Base-by-base conservation (phyloP, 2,113 vertebrate genomes). In the Mastomys coucha region DNA sequence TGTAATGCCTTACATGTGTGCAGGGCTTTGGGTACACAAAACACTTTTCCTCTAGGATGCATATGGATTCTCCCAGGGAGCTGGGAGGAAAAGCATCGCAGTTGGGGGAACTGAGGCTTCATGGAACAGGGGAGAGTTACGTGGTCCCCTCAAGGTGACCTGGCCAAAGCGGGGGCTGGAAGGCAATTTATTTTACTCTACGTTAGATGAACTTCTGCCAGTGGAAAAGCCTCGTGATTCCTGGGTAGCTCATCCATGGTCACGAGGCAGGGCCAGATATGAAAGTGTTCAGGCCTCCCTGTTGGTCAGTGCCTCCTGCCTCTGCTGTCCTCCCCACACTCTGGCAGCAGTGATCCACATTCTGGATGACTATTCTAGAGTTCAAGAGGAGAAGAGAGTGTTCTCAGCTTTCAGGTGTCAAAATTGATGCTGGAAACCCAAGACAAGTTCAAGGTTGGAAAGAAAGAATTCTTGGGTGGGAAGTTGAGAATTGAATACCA, bases 1-100 rank as follows among this genome's bases (percentile, higher is more conserved):
- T 78, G 49, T 11, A 39, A 84, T 69, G 85, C 93, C 60, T 82
- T 39, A 77, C 96, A 60, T 75, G 94, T 88, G 95, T 42, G 20
- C 1, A 4, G 31, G 26, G 51, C 67, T 89, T 95, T 84, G 16
- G 33, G 58, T 19, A 58, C 45, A 88, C 93, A 56, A 56, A 77
- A 86, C 10, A 2, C 39, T 75, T 63, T 24, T 77, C 67, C 49
- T 73, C 13, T 1, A 12, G 26, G 58, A 42, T 22, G 0, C 13
- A 10, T 75, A 65, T 78, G 72, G 81, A 39, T 76, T 89, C 24
- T 78, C 94, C 20, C 72, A 10, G 80, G 14, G 42, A n/a, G 7
- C 78, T 42, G 28, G 11, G 45, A 39, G n/a, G 72, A 20, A 85
- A 72, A 49, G 45, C 31, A 36, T 3, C 1, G 8, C 42, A 36